Conservation (phyloP, 1,140 invertebrate genomes). For the Physella acuta region DNA sequence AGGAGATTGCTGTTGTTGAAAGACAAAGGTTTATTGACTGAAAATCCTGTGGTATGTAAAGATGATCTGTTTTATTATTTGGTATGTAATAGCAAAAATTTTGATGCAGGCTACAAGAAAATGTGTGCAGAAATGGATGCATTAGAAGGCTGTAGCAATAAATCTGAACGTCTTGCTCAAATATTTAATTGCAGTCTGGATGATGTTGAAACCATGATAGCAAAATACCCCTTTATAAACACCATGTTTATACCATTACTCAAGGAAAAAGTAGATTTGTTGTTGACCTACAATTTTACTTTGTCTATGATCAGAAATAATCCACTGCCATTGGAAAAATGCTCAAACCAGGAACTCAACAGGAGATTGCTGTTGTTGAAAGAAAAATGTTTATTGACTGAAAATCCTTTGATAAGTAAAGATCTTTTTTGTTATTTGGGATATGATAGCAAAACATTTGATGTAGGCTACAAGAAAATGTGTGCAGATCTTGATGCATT, state of each 20-base stretch:
- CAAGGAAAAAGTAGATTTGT: background rate
- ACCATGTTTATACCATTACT: background rate
- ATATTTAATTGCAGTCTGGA: background rate
- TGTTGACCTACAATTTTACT: background rate
- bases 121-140: conserved; percentile 9
- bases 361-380: background rate
- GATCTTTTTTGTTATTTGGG: background rate
- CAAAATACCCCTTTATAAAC: background rate
- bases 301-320: background rate
- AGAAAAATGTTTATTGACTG: background rate
- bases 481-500: conserved; percentile 8
- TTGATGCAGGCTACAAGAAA: background rate
- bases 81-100: background rate
- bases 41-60: background rate
- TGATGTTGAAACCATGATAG: background rate
- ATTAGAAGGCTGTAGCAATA: conserved; percentile 7
- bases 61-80: background rate
- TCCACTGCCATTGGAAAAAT: background rate
- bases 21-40: background rate
- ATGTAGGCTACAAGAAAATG: background rate
- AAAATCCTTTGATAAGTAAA: background rate
- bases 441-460: background rate
- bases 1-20: background rate
- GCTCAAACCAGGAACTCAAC: background rate
- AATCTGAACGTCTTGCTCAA: background rate